Evolutionary conservation across 2,797 vertebrate species (phyloP), one percentile per base, ranked within the genome.

Genomic region (Gobionotothen gibberifrons): DNA sequence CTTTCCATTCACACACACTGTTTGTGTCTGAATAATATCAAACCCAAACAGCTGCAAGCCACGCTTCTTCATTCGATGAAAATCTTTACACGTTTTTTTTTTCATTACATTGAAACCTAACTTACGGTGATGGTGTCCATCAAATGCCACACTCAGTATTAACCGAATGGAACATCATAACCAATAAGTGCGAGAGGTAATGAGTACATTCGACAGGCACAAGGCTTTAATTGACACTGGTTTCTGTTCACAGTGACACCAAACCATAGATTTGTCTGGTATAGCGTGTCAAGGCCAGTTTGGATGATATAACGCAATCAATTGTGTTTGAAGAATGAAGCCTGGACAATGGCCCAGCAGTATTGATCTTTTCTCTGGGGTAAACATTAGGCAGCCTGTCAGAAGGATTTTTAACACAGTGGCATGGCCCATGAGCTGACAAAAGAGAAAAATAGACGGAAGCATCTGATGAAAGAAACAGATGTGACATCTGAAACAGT

Each of bases 251-350:
- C 43, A 29, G 40, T 69, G 51, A 79, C 75, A 67, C 16, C 53
- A 62, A 61, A 67, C 53, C 71, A 56, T 65, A 69, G 71, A 82
- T 86, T 61, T 72, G 72, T 85, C 76, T 83, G 73, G 59, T 74
- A 81, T 61, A 59, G 32, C 29, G 9, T 61, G 70, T 78, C 48
- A 64, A 17, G 44, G n/a, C 48, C 51, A 49, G 74, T 42, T 80
- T 17, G 69, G 65, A 67, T 58, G 72, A 68, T 64, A 61, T 72
- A 83, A 82, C 47, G 17, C 73, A 84, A 90, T 87, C 87, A 91
- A 87, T 88, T 78, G 74, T 29, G 56, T 75, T 76, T 85, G 73
- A 89, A 75, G 72, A 83, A 89, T 88, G 79, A 90, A 82, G 79
- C 81, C 85, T 76, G 64, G 76, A 79, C 69, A 80, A 62, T 74